A percentile compares a stretch with the other conserved stretches of the same genome.
phyloP scores from a whole-genome alignment of 2,797 vertebrate genomes.

The Microtus agrestis region DNA sequence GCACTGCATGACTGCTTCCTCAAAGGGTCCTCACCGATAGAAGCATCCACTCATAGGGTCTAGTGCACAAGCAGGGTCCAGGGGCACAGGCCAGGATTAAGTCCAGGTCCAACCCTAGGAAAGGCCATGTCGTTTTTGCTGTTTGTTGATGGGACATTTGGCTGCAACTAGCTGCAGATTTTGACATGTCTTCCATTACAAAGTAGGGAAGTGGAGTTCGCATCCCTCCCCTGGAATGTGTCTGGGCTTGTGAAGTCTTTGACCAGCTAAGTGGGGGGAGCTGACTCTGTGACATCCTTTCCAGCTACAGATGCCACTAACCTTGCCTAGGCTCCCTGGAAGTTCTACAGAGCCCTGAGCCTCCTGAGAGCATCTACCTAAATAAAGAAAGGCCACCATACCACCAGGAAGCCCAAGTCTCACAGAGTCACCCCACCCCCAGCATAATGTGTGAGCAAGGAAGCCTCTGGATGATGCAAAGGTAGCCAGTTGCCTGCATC shows the following conservation, averaged over 20 bases:
- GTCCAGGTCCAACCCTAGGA: not conserved
- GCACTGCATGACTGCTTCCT: not conserved
- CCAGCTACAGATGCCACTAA: not conserved
- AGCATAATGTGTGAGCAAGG: not conserved
- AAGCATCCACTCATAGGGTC: not conserved
- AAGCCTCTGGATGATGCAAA: not conserved
- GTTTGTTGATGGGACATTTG: not conserved
- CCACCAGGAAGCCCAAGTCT: not conserved
- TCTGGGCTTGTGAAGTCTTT: not conserved
- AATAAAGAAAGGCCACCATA: not conserved
- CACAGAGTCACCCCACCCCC: too few species aligned
- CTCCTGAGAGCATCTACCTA: not conserved
- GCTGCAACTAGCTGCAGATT: not conserved
- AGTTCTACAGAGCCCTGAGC: not conserved
- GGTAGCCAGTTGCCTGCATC: not conserved
- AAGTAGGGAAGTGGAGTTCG: not conserved
- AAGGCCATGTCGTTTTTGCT: fast-evolving
- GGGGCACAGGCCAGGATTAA: not conserved
- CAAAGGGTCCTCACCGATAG: too few species aligned
- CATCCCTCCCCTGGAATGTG: not conserved
- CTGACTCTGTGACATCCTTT: not conserved
- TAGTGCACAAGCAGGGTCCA: fast-evolving
- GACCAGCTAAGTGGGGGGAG: too few species aligned
- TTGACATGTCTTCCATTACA: not conserved
- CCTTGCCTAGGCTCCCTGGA: not conserved